Evolutionary conservation across 1,140 invertebrate species (phyloP), one percentile per base, ranked within the genome.

Genomic region (Popillia japonica): DNA sequence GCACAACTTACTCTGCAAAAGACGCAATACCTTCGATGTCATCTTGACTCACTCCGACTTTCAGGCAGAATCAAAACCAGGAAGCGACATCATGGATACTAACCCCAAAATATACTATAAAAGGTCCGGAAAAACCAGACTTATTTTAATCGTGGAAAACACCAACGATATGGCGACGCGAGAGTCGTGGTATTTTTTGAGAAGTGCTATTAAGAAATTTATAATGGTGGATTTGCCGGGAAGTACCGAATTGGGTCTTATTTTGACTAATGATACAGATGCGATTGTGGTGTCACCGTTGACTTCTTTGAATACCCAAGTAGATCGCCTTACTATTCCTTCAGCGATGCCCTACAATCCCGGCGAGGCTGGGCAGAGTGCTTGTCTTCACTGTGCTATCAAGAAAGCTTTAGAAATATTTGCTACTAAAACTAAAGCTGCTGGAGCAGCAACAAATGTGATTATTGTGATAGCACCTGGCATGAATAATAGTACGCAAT

Each of bases 1-100:
- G 83, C 92, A 93, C 42, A 93, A 93, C 85, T 86, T 89, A 17
- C 86, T 93, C 14, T 93, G 92, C 82, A 84, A 89, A 72, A 87
- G 90, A 55, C 86, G 88, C 44, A 92, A 90, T 81, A 89, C 90
- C 3, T 88, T 90, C 84, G 91, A 93, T 78, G 89, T 93, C 42
- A 91, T 93, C 77, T 82, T 87, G 17, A 86, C 86, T 77, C 91
- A 93, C 84, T 40, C 82, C 3, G 92, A 93, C 81, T 93, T 93
- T 79, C 48, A 55, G 41, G 81, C 72, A n/a, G 81, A 82, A 40
- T 78, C 77, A 42, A 78, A 81, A 17, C 79, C 81, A 77, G 78
- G 78, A 41, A 78, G 83, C 59, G 81, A 86, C 75, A 84, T 87
- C 34, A 82, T 82, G 42, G 84, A 86, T 59, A 86, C 84, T 9